A percentile compares a stretch with the other conserved stretches of the same genome.
Evolutionary conservation across 92 coral and sea anemone genomes (phyloP).

Genomic region (Muricea muricata): DNA sequence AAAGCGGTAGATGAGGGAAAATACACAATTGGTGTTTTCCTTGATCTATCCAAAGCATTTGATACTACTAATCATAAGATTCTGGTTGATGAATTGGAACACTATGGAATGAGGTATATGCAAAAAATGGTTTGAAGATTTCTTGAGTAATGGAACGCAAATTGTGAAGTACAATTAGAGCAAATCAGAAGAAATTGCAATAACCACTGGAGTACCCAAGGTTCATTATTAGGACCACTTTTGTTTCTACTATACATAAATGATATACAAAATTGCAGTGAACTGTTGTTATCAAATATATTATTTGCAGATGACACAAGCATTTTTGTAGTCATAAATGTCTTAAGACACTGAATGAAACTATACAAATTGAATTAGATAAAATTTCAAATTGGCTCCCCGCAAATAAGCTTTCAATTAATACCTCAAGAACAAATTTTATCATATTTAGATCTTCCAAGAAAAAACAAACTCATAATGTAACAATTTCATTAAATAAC

Average conservation of each 20-base stretch:
- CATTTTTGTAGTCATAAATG: too few relatives aligned
- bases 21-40: slow-evolving; percentile 20
- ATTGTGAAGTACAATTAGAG: neutral
- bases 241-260: too few relatives aligned
- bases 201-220: too few relatives aligned
- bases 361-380: too few relatives aligned
- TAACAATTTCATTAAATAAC: neutral
- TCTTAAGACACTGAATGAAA: too few relatives aligned
- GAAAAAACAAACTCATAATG: neutral
- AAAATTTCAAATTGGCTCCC: too few relatives aligned
- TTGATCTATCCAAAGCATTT: slow-evolving; percentile 43
- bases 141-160: slow-evolving; percentile 23
- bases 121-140: slow-evolving; percentile 11
- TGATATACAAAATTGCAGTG: too few relatives aligned
- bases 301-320: too few relatives aligned
- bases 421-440: neutral
- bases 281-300: too few relatives aligned
- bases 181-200: too few relatives aligned
- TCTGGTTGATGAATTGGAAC: slow-evolving; percentile 19
- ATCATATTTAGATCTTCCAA: neutral
- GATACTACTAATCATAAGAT: slow-evolving; percentile 18
- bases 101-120: slow-evolving; percentile 36
- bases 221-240: too few relatives aligned
- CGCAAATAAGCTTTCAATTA: neutral
- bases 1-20: neutral